These are phyloP conservation scores for Scaptomyza hsui DNA, from an alignment of 1,140 invertebrate genomes.

Conservation along the genomic window DNA sequence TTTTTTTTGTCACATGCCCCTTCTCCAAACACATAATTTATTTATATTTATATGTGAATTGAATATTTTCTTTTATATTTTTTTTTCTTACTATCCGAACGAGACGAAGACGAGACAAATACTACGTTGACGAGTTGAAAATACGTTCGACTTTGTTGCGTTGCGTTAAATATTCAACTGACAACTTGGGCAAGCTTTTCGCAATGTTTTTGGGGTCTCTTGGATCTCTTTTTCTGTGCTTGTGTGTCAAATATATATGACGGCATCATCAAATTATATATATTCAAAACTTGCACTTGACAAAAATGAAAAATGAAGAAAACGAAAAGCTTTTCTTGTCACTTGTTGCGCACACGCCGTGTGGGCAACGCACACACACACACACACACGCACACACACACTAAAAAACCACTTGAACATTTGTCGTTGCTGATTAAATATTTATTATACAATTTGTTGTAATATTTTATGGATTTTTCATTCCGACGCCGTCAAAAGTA, in stretches of 20 bases:
- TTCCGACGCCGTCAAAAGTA: constrained; percentile 18
- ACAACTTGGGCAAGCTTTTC: constrained; percentile 71
- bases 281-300: constrained; percentile 52
- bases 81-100: constrained; percentile 23
- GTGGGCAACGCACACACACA: not conserved
- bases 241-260: too few species aligned
- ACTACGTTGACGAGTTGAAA: constrained; percentile 16
- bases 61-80: constrained; percentile 13
- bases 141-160: constrained; percentile 52
- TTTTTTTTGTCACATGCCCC: constrained; percentile 8
- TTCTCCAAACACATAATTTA: constrained; percentile 4
- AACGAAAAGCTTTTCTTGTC: constrained; percentile 53
- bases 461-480: constrained; percentile 43
- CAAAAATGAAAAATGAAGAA: constrained; percentile 33
- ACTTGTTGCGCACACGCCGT: constrained; percentile 80
- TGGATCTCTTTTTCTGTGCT: constrained; percentile 63
- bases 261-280: constrained; percentile 32
- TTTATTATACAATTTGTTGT: constrained; percentile 33
- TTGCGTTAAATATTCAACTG: constrained; percentile 69
- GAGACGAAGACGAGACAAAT: not conserved
- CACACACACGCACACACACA: not conserved
- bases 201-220: constrained; percentile 54
- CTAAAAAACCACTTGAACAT: constrained; percentile 6
- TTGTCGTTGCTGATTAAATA: constrained; percentile 28
- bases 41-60: constrained; percentile 9